phyloP scores from a whole-genome alignment of 2,113 vertebrate species.

The Struthidea cinerea region DNA sequence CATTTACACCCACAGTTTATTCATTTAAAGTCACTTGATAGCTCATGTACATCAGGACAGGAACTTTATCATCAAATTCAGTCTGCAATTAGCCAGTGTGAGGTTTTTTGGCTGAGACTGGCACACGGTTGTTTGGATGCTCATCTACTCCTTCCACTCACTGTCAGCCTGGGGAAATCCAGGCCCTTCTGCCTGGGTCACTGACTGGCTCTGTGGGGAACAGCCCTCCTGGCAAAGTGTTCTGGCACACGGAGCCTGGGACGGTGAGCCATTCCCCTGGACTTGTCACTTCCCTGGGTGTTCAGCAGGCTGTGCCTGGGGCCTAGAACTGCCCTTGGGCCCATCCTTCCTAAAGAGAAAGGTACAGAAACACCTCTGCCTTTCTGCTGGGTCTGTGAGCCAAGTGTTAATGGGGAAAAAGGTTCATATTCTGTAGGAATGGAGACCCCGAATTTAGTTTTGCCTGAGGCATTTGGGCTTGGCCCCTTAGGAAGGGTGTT shows the following conservation, averaged over 20 bases:
- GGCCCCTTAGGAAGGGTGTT: background rate
- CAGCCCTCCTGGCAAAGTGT: background rate
- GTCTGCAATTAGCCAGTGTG: background rate
- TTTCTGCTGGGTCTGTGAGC: background rate
- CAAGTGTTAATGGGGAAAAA: background rate
- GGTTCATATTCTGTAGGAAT: background rate
- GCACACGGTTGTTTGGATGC: background rate
- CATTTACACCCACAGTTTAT: background rate
- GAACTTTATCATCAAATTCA: background rate
- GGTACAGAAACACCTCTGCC: background rate
- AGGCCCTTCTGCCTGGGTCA: background rate
- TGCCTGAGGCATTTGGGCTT: background rate
- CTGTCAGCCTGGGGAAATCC: background rate
- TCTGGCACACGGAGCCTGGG: background rate
- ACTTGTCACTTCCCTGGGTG: background rate
- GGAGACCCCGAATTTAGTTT: background rate
- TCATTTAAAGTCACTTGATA: background rate
- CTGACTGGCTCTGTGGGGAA: background rate
- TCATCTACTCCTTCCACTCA: background rate
- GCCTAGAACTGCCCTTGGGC: background rate
- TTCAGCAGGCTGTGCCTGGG: background rate
- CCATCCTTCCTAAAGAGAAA: fast-evolving
- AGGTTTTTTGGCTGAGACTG: background rate
- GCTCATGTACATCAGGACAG: background rate
- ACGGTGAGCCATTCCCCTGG: background rate